Conservation (phyloP, 30 jellyfish, hydroid and myxozoan species). For the Mastigias papua region DNA sequence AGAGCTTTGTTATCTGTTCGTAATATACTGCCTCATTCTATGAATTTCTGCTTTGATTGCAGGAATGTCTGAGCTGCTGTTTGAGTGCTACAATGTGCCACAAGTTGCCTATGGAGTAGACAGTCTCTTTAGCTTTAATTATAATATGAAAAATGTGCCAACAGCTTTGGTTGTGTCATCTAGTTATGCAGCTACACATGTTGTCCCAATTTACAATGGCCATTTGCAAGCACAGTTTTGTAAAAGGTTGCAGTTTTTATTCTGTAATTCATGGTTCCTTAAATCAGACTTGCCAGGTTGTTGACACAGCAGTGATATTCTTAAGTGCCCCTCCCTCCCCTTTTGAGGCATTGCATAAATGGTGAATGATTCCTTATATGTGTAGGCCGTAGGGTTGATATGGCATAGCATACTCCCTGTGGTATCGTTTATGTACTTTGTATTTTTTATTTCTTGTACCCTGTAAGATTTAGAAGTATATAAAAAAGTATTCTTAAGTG, state of each 20-base stretch:
- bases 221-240: slow-evolving; percentile 63
- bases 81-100: slow-evolving; percentile 89
- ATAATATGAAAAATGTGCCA: slow-evolving; percentile 68
- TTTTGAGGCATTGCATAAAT: no score
- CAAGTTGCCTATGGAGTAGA: slow-evolving; percentile 87
- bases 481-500: no score
- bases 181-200: slow-evolving; percentile 90
- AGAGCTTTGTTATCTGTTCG: no score
- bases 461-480: no score
- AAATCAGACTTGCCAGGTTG: no score
- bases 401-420: no score
- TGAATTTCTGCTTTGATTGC: neutral
- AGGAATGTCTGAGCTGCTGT: slow-evolving; percentile 94
- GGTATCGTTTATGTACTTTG: no score
- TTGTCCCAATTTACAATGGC: slow-evolving; percentile 78
- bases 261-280: neutral
- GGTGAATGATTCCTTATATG: no score
- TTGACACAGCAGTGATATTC: no score
- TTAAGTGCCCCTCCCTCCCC: no score
- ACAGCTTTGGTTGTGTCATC: slow-evolving; percentile 76
- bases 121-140: slow-evolving; percentile 77
- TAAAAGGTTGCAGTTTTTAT: slow-evolving; percentile 35
- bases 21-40: neutral
- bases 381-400: no score
- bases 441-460: no score